A percentile compares a stretch with the other conserved stretches of the same genome.
Conservation (phyloP, 2,797 vertebrate genomes). For the Bovichtus variegatus region DNA sequence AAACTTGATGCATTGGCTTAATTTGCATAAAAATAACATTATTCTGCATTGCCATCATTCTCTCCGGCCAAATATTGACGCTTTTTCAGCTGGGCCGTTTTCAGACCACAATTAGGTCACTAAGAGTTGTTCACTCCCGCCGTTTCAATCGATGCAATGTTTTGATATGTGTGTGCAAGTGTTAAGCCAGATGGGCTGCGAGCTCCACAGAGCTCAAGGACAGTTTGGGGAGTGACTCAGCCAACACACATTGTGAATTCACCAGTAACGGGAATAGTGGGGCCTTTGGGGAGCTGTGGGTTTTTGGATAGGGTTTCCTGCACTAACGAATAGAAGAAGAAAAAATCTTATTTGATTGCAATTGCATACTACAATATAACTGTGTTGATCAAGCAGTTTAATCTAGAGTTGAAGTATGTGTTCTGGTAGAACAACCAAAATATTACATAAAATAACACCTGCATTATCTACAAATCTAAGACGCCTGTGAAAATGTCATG, state of each 20-base stretch:
- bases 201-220: conserved; percentile 75
- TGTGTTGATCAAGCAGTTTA: conserved; percentile 14
- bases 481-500: conserved; percentile 47
- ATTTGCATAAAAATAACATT: conserved; percentile 56
- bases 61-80: conserved; percentile 40
- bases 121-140: conserved; percentile 41
- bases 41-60: conserved; percentile 18
- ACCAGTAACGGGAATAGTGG: conserved; percentile 58
- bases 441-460: conserved; percentile 24
- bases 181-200: conserved; percentile 72
- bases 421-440: not conserved
- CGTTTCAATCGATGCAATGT: conserved; percentile 62
- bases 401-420: not conserved
- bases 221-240: conserved; percentile 77
- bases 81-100: conserved; percentile 30
- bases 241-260: conserved; percentile 57
- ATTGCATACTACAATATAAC: not conserved
- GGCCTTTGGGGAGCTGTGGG: conserved; percentile 43
- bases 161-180: conserved; percentile 65
- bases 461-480: conserved; percentile 26
- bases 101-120: conserved; percentile 59
- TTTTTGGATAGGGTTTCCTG: conserved; percentile 40
- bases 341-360: conserved; percentile 9
- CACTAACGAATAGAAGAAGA: not conserved
- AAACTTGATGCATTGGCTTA: conserved; percentile 39